Percentiles rank a stretch among this genome's conserved stretches.
These are phyloP conservation scores for Lepidocyrtinus sp. DNA, from an alignment of 2,888 invertebrate genomes.

Conservation along the genomic window DNA sequence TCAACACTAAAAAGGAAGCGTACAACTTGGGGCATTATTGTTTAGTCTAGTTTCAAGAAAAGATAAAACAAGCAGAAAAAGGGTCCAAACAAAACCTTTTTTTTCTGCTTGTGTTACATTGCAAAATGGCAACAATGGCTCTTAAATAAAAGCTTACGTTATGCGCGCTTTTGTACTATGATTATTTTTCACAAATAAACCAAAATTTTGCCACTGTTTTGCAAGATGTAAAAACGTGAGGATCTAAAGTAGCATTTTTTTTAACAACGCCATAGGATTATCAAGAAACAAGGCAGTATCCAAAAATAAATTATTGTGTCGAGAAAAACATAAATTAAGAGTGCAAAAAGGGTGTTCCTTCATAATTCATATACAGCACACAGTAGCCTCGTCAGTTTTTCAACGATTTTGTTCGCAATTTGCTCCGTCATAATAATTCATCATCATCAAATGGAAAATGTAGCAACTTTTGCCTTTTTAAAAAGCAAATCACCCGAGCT, in stretches of 20 bases:
- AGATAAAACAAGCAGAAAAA: not conserved
- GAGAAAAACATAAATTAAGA: slow-evolving; percentile 34
- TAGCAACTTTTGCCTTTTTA: not conserved
- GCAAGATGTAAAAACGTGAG: no score
- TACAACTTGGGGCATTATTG: not conserved
- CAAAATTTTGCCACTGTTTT: no score
- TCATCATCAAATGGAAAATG: slow-evolving; percentile 11
- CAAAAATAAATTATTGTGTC: slow-evolving; percentile 32
- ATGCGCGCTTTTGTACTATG: not conserved
- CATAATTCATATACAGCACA: not conserved
- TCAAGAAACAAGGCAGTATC: no score
- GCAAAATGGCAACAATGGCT: no score
- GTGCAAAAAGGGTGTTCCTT: not conserved
- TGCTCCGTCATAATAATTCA: slow-evolving; percentile 15
- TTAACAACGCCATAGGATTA: no score
- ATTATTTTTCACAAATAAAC: not conserved
- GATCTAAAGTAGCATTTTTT: no score
- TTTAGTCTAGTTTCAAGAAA: not conserved
- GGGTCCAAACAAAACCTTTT: no score
- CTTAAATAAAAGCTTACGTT: no score
- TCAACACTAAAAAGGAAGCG: not conserved
- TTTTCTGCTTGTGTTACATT: no score
- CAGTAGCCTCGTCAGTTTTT: not conserved
- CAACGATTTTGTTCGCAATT: no score
- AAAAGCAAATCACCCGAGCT: not conserved